These are phyloP conservation scores for Schlechtendalia chinensis DNA, from an alignment of 1,140 invertebrate species.

Conservation along the genomic window DNA sequence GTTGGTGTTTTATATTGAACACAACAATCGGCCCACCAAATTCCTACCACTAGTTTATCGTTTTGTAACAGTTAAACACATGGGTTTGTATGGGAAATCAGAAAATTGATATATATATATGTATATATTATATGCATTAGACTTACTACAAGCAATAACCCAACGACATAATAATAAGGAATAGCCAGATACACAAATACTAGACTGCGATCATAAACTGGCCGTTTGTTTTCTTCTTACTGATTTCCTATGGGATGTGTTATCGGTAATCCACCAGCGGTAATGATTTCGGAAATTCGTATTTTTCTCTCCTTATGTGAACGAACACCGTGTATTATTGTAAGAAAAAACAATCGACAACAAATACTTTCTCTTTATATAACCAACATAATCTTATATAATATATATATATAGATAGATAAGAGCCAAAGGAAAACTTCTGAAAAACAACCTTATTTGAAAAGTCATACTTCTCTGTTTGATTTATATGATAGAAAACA, in stretches of 20 bases:
- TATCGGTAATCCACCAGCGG: conserved; percentile 16
- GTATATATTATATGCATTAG: neutral
- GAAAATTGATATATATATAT: neutral
- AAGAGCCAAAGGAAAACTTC: neutral
- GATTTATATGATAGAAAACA: neutral
- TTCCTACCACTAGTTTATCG: neutral
- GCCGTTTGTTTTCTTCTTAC: conserved; percentile 36
- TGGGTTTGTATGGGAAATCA: neutral
- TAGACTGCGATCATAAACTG: conserved; percentile 1
- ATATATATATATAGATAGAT: neutral
- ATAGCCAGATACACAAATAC: neutral
- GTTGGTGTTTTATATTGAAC: neutral
- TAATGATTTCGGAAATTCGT: conserved; percentile 18
- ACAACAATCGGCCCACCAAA: neutral
- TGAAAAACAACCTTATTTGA: neutral
- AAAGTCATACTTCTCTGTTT: no score
- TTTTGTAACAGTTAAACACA: conserved; percentile 23
- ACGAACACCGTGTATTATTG: neutral
- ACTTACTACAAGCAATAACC: neutral
- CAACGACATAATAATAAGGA: conserved; percentile 15
- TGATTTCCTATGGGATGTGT: conserved; percentile 40
- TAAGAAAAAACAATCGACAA: neutral
- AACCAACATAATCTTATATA: neutral
- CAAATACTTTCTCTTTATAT: neutral
- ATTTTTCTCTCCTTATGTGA: neutral